phyloP scores from a whole-genome alignment of 2,113 vertebrate genomes.

The Zapus hudsonius region DNA sequence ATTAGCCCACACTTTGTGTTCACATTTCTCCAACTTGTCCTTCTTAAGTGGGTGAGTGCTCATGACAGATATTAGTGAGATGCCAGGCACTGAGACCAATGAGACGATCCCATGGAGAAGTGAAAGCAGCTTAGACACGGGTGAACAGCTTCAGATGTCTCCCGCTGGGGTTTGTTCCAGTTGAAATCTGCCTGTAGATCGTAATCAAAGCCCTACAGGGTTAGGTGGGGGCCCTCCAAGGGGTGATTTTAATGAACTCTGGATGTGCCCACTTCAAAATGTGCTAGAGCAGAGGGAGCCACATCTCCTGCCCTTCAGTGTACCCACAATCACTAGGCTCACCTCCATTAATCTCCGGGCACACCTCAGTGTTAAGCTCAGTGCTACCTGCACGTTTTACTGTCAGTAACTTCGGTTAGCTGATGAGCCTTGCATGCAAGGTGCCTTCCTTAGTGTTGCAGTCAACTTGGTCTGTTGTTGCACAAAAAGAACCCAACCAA shows the following conservation, averaged over 20 bases:
- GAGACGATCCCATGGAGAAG: not conserved
- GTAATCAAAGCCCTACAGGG: not conserved
- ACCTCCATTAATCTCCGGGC: not conserved
- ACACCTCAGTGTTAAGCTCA: not conserved
- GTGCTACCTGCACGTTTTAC: not conserved
- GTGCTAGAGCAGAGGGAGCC: not conserved
- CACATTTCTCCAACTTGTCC: not conserved
- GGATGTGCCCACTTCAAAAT: not conserved
- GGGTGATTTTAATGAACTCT: not conserved
- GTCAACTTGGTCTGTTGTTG: no score
- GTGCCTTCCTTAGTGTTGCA: no score
- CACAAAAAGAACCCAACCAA: no score
- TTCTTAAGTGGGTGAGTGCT: not conserved
- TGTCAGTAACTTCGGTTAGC: not conserved
- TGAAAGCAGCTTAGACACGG: not conserved
- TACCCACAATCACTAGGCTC: not conserved
- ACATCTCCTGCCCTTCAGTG: fast-evolving
- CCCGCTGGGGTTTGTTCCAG: not conserved
- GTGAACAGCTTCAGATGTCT: not conserved
- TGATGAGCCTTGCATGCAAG: not conserved
- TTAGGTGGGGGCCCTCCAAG: fast-evolving
- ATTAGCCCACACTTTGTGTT: not conserved
- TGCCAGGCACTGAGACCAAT: not conserved
- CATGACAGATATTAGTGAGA: not conserved
- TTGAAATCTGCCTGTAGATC: constrained; percentile 35